Evolutionary conservation across 2,797 vertebrate species (phyloP), one percentile per base, ranked within the genome.

Genomic region (Eleutherodactylus coqui): DNA sequence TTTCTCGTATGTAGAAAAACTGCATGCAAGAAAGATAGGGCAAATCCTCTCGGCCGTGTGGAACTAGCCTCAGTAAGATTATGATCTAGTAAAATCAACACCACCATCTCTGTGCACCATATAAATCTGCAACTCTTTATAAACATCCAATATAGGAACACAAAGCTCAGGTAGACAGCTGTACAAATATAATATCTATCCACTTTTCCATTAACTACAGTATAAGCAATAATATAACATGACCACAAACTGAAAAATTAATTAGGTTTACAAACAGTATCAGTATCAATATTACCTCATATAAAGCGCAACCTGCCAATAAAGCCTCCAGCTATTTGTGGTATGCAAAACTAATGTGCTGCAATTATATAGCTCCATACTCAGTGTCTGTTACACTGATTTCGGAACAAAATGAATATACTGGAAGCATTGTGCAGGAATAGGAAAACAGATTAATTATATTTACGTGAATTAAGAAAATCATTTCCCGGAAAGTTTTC

Each of bases 311-410:
- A 34, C 62, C 32, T 34, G 29, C 19, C 62, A 67, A 34, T 67
- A 4, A 67, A 67, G 32, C 62, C 62, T 67, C 62, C 62, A 34
- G 62, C 62, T 67, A 67, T 67, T 67, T 67, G 62, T 19, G 32
- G 62, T 34, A 67, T 67, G 29, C 62, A 34, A 67, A 67, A 34
- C 19, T 67, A 36, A 16, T 32, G 29, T 36, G 32, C 5, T 34
- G 62, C 32, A 67, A 67, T 9, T 67, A 34, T 58, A 58, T 58
- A 58, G 53, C 53, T n/a, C n/a, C n/a, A 34, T 67, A 16, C 5
- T 32, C 27, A 62, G 11, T 62, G 58, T 11, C 27, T 34, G 62
- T 67, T 67, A 67, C 14, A 67, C 62, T n/a, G 53, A 34, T 17
- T 9, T 67, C 53, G 7, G 16, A 34, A 6, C 19, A 34, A 36